Evolutionary conservation across 2,888 invertebrate genomes (phyloP).

Genomic region (Luffia ferchaultella): DNA sequence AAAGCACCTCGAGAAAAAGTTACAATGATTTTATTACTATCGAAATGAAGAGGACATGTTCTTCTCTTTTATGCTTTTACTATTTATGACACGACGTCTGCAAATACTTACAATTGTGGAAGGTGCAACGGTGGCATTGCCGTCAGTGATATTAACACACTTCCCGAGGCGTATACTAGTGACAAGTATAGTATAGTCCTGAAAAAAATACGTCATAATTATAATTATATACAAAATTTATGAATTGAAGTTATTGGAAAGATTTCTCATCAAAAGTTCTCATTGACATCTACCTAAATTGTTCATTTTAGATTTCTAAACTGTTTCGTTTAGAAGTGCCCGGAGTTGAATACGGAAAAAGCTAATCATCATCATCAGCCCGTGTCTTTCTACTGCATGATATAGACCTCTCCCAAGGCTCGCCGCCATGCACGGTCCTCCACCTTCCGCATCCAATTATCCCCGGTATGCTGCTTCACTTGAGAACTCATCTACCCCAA

Average conservation of each 20-base stretch:
- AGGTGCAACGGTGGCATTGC: slow-evolving; percentile 70
- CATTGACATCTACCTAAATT: too few species aligned
- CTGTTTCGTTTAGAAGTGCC: too few species aligned
- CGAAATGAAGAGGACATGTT: not conserved
- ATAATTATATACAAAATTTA: not conserved
- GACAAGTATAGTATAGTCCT: slow-evolving; percentile 90
- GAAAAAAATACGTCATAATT: slow-evolving; percentile 29
- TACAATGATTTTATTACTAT: not conserved
- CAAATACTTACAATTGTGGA: slow-evolving; percentile 59
- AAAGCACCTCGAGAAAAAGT: not conserved
- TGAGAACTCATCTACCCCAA: too few species aligned
- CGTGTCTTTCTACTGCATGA: too few species aligned
- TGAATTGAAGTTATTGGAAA: not conserved
- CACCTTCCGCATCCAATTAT: too few species aligned
- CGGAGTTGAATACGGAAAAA: too few species aligned
- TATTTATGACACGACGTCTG: not conserved
- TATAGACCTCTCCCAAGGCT: too few species aligned
- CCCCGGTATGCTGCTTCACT: too few species aligned
- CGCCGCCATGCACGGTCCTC: too few species aligned
- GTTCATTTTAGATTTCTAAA: too few species aligned
- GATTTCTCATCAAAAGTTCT: not conserved
- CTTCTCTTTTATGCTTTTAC: not conserved
- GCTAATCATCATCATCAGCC: too few species aligned
- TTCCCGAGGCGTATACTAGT: slow-evolving; percentile 86
- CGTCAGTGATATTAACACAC: slow-evolving; percentile 75